Percentiles rank a stretch among this genome's conserved stretches.
phyloP scores from a whole-genome alignment of 2,888 invertebrate species.

The Cosmia trapezina region DNA sequence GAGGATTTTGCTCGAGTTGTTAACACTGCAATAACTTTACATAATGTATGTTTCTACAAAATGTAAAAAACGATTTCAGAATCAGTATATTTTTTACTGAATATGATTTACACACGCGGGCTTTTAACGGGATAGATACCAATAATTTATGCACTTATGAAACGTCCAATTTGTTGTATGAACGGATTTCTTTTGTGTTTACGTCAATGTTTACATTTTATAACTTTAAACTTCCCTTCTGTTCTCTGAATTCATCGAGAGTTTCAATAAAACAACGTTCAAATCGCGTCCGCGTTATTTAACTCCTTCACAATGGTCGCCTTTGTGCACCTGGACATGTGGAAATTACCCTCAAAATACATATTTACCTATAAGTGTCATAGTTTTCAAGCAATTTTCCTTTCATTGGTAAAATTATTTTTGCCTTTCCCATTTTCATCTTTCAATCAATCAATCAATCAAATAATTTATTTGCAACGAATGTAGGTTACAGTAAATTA shows the following conservation, averaged over 20 bases:
- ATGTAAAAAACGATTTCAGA: neutral
- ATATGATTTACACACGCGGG: no score
- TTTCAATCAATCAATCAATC: no score
- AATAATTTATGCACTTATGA: neutral
- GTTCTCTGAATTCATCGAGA: no score
- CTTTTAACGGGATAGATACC: no score
- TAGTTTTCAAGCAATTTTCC: neutral
- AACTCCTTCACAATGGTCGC: neutral
- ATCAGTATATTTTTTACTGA: no score
- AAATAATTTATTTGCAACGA: no score
- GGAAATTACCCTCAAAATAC: constrained; percentile 44
- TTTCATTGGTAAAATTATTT: neutral
- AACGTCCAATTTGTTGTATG: neutral
- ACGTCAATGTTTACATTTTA: neutral
- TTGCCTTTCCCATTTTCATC: neutral
- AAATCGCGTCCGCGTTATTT: neutral
- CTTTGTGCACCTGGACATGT: constrained; percentile 1
- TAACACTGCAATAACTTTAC: neutral
- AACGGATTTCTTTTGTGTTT: no score
- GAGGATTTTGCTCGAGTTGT: neutral
- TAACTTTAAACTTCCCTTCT: no score
- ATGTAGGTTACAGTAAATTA: no score
- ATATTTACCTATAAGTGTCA: neutral
- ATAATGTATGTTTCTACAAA: no score
- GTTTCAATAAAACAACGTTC: neutral